These are phyloP conservation scores for Teleiodes luculella DNA, from an alignment of 2,888 invertebrate genomes.

Conservation along the genomic window DNA sequence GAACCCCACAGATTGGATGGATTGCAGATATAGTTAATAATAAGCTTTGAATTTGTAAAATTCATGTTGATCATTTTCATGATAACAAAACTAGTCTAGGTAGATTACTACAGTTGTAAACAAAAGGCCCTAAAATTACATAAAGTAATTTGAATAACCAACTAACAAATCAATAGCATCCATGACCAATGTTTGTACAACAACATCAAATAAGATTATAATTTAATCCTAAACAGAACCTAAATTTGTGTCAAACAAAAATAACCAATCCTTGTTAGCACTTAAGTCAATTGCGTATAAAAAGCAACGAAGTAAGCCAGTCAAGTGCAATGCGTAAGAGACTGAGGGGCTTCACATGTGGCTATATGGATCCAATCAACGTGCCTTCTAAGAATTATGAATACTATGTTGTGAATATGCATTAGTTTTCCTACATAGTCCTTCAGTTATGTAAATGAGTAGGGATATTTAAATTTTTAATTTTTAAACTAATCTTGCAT, in stretches of 20 bases:
- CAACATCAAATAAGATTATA: not conserved
- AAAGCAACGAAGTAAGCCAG: slow-evolving; percentile 38
- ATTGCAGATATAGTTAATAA: too few species aligned
- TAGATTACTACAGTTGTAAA: too few species aligned
- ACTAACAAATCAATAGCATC: too few species aligned
- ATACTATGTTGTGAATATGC: not conserved
- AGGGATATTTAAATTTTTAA: too few species aligned
- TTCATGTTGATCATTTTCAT: too few species aligned
- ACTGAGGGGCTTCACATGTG: slow-evolving; percentile 39
- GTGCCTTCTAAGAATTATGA: not conserved
- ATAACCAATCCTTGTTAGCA: slow-evolving; percentile 10
- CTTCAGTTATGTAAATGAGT: not conserved
- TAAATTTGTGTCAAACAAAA: not conserved
- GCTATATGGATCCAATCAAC: not conserved
- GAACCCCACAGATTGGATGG: too few species aligned
- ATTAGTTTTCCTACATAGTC: not conserved
- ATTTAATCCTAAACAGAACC: not conserved
- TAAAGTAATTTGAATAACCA: too few species aligned
- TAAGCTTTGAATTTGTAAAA: too few species aligned
- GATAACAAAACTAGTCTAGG: too few species aligned
- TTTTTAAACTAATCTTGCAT: too few species aligned
- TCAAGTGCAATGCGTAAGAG: slow-evolving; percentile 28
- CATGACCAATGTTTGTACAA: not conserved
- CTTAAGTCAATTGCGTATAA: slow-evolving; percentile 56
- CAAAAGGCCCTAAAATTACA: too few species aligned